phyloP scores from a whole-genome alignment of 2,888 invertebrate genomes.

The Drosophila basisetae region DNA sequence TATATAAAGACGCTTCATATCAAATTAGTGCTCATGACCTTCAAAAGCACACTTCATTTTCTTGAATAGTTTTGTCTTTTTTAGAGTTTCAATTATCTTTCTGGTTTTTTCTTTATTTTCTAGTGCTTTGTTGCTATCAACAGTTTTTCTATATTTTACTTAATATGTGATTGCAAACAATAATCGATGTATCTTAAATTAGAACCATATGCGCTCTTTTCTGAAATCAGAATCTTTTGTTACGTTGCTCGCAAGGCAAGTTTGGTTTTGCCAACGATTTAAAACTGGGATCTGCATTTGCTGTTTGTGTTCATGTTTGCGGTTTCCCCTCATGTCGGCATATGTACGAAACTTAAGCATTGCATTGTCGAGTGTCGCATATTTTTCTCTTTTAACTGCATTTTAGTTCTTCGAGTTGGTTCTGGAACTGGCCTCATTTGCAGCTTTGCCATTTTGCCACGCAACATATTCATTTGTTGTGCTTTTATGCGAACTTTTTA shows the following conservation, averaged over 20 bases:
- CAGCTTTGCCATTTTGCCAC: slow-evolving; percentile 58
- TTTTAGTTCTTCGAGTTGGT: slow-evolving; percentile 15
- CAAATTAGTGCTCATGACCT: no score
- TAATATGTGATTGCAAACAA: neutral
- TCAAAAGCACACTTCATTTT: neutral
- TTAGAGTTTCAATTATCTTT: neutral
- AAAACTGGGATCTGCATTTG: slow-evolving; percentile 40
- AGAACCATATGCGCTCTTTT: neutral
- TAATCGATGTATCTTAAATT: neutral
- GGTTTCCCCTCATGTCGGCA: neutral
- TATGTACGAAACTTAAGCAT: slow-evolving; percentile 60
- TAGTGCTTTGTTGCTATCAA: neutral
- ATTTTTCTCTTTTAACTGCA: slow-evolving; percentile 24
- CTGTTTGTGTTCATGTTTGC: slow-evolving; percentile 6
- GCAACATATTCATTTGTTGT: slow-evolving; percentile 68
- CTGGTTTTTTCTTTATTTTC: neutral
- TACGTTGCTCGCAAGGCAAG: neutral
- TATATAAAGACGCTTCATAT: neutral
- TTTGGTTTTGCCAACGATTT: slow-evolving; percentile 49
- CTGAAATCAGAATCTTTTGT: neutral
- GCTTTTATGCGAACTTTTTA: slow-evolving; percentile 62
- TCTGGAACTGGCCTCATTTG: slow-evolving; percentile 62
- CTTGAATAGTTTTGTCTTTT: neutral
- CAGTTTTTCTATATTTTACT: neutral
- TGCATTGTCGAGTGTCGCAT: slow-evolving; percentile 58